Evolutionary conservation across 2,888 invertebrate species (phyloP), one percentile per base, ranked within the genome.

Genomic region (Cryptocheilus praepositus): DNA sequence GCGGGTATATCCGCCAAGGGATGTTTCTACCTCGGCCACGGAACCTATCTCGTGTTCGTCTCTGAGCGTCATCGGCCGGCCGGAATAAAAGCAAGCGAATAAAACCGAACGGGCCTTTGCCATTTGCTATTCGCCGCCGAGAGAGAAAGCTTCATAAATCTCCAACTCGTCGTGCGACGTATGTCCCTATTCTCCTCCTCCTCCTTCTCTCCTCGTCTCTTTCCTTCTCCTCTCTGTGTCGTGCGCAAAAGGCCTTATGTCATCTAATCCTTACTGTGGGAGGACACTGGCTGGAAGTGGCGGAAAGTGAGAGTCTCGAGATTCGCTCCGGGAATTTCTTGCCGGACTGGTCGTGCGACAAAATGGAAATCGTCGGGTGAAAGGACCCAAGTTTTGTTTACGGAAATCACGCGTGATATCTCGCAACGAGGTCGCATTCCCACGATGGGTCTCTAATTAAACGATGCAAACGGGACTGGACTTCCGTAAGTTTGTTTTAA

Each of bases 61-160:
- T 21, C 25, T 16, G 62, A 54, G 64, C 63, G 67, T 72, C 67
- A 71, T 71, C 62, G 65, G 65, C 67, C 51, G 15, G 54, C 52
- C 46, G 49, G 56, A 69, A 78, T 72, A 75, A 78, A 78, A 73
- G 61, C 67, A 69, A 74, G 65, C 54, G 56, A 67, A 72, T 57
- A 64, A 44, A 59, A 67, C 78, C 22, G 52, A 36, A 51, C 19
- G 51, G 60, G 36, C 51, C 16, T 49, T 22, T 52, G 62, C 65
- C 64, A 69, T 70, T 71, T 72, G 75, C 72, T 78, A 75, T 73
- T 78, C 69, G 66, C 64, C 64, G 67, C 54, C 59, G 68, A 63
- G 77, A 58, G 58, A 79, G 85, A 84, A 85, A 84, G 84, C 81
- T 85, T 81, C 82, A 81, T 85, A 85, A 84, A 85, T 84, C 82